Conservation (phyloP, 2,113 vertebrate species). For the Platycercus adscitus region DNA sequence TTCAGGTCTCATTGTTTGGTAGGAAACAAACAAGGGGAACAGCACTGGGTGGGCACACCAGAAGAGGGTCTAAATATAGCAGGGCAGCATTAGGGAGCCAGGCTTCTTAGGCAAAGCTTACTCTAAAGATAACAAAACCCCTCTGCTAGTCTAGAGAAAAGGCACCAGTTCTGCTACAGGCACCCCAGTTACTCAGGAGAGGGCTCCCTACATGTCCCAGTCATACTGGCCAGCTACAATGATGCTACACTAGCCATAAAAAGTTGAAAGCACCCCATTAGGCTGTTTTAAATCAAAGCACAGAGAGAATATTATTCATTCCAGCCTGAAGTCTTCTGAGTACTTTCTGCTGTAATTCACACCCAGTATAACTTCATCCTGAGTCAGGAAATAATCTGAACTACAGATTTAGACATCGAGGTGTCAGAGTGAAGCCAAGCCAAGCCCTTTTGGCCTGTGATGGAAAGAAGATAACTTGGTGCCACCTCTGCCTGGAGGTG, state of each 20-base stretch:
- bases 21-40: conserved; percentile 74
- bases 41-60: conserved; percentile 71
- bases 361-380: background rate
- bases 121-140: background rate
- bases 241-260: background rate
- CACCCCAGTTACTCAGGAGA: background rate
- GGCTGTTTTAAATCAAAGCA: background rate
- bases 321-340: background rate
- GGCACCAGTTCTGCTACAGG: background rate
- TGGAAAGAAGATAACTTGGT: background rate
- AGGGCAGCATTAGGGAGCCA: conserved; percentile 47
- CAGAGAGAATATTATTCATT: background rate
- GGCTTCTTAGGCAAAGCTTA: conserved; percentile 22
- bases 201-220: background rate
- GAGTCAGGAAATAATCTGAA: conserved; percentile 20
- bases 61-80: conserved; percentile 68
- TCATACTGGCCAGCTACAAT: background rate
- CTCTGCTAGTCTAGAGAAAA: background rate
- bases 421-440: background rate
- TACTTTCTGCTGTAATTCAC: conserved; percentile 21
- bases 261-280: background rate
- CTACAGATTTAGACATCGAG: background rate
- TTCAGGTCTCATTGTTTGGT: conserved; percentile 74
- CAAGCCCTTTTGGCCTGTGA: background rate
- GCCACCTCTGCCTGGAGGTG: conserved; percentile 1